Evolutionary conservation across 1,140 invertebrate genomes (phyloP).

Genomic region (Micrasema longulum): DNA sequence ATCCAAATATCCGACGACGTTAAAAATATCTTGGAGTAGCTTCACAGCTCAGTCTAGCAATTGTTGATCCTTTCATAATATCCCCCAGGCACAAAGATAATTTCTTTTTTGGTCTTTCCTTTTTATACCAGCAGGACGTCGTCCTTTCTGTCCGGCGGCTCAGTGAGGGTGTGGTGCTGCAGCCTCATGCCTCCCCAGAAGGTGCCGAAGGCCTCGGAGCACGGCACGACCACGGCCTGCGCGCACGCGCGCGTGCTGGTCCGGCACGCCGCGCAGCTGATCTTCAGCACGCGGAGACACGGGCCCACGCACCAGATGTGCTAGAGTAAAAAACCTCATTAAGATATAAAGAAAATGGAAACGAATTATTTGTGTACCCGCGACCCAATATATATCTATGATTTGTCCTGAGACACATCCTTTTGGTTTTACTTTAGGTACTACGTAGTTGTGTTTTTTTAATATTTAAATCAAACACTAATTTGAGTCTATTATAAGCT

Average conservation of each 20-base stretch:
- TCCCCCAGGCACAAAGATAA: too few relatives aligned
- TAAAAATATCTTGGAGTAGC: background rate
- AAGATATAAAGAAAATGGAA: too few relatives aligned
- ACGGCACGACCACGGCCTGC: conserved; percentile 73
- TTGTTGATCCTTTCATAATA: background rate
- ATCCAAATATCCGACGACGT: too few relatives aligned
- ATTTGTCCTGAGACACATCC: too few relatives aligned
- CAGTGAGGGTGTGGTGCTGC: conserved; percentile 67
- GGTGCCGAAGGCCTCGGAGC: conserved; percentile 73
- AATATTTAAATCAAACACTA: too few relatives aligned
- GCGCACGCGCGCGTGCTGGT: conserved; percentile 70
- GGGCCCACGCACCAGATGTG: conserved; percentile 81
- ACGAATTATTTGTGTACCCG: too few relatives aligned
- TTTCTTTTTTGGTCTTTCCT: background rate
- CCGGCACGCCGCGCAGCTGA: conserved; percentile 73
- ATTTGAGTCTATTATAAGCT: too few relatives aligned
- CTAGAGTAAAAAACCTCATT: too few relatives aligned
- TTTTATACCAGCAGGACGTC: conserved; percentile 67
- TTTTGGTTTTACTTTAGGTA: too few relatives aligned
- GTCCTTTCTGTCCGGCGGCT: conserved; percentile 61
- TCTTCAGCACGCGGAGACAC: conserved; percentile 74
- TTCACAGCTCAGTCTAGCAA: background rate
- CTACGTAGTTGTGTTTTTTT: too few relatives aligned
- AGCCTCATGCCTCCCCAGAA: conserved; percentile 75
- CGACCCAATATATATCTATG: too few relatives aligned